Base-by-base conservation (phyloP, 1,140 invertebrate genomes). In the Proctacanthus coquilletti region DNA sequence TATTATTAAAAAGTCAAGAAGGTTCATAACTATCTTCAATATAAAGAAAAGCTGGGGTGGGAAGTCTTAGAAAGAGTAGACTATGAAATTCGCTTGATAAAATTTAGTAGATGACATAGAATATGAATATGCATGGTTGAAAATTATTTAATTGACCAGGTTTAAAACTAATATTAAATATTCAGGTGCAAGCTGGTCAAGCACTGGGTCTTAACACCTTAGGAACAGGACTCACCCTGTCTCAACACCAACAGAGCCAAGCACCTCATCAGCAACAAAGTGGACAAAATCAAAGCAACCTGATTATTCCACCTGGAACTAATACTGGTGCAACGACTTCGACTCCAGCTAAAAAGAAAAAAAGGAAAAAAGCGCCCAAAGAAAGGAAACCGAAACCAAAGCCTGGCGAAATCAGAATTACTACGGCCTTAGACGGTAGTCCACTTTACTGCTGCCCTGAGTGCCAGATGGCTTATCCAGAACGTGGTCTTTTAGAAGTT, bases 391-490 rank as follows among this genome's bases (percentile, higher is more conserved):
- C 77, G 0, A 61, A 80, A 25, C 78, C 81, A 1, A 83, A 83
- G 49, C 82, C 83, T 0, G 81, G 81, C 9, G 81, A 85, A 62
- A 84, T 84, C 43, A 68, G 80, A 29, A 61, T 87, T 13, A 81
- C 80, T 1, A 84, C 82, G 3, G 81, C 82, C 1, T 56, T 85
- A 15, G 83, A 86, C 48, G 83, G 84, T 2, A 82, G 80, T 18
- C 81, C 81, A 0, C 53, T 87, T 0, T 86, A 83, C 49, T 84
- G 83, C 52, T 86, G 83, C 51, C 82, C 83, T 4, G 81, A 85
- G 50, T 86, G 84, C 49, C 80, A 88, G 54, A 77, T 86, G 75
- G 78, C 81, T 17, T 84, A 85, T 52, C 80, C 82, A 0, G 81
- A 86, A 51, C 73, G 80, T 34, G 80, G 80, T 34, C 52, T 84